These are phyloP conservation scores for Eudasyphora cyanicolor DNA, from an alignment of 2,888 invertebrate species.

Conservation along the genomic window DNA sequence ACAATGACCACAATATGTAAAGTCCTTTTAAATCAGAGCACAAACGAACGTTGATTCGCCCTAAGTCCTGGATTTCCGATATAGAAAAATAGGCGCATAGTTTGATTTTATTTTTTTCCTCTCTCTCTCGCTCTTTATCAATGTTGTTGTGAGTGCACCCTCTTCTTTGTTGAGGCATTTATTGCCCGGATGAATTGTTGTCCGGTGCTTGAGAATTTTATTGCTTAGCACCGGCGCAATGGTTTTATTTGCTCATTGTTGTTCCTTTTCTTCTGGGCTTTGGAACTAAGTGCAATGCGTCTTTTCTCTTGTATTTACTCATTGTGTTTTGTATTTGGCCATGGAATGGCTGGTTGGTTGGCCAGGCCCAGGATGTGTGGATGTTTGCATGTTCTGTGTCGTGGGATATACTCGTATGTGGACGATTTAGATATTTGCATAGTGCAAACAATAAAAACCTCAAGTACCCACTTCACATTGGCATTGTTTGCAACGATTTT, in stretches of 20 bases:
- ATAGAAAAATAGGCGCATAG: constrained; percentile 50
- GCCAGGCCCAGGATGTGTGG: neutral
- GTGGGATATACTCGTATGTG: neutral
- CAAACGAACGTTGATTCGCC: constrained; percentile 1
- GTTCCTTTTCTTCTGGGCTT: constrained; percentile 68
- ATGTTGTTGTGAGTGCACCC: neutral
- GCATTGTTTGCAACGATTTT: constrained; percentile 60
- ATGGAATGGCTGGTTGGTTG: neutral
- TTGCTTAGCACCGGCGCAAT: constrained; percentile 71
- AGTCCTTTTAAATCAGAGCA: constrained; percentile 57
- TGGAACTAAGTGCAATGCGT: constrained; percentile 39
- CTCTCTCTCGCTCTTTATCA: neutral
- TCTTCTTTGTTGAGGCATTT: constrained; percentile 16
- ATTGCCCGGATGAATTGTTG: constrained; percentile 39
- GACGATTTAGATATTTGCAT: constrained; percentile 73
- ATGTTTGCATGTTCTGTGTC: neutral
- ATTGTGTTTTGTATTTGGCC: constrained; percentile 3
- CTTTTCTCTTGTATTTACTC: neutral
- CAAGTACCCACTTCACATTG: constrained; percentile 72
- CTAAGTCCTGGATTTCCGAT: neutral
- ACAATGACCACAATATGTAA: constrained; percentile 43
- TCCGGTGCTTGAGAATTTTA: constrained; percentile 67
- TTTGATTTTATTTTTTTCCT: constrained; percentile 24
- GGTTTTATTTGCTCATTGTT: constrained; percentile 64
- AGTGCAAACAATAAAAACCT: constrained; percentile 72